Base-by-base conservation (phyloP, 2,888 invertebrate genomes). In the Ichneumon xanthorius region DNA sequence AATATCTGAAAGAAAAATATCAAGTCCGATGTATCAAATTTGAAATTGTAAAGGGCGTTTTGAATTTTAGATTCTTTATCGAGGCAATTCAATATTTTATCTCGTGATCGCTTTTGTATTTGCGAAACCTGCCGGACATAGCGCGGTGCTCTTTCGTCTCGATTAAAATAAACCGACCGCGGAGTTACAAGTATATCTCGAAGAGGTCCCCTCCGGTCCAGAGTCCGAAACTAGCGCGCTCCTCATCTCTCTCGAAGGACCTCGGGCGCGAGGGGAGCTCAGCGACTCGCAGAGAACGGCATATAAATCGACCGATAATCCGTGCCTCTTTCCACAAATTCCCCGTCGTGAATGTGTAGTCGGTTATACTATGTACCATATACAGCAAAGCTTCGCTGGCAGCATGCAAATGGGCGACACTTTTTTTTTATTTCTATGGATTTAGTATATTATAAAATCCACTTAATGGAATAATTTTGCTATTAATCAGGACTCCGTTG, bases 381-480 rank as follows among this genome's bases (percentile, higher is more conserved):
- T 16, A 71, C 33, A 55, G 55, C 85, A 84, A 16, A 63, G 82
- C 86, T 88, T 90, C 88, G 87, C 89, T 89, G 88, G 89, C 86
- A 89, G 89, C 89, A 92, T 90, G 90, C 89, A 91, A 91, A 92
- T 91, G 87, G 89, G 80, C 87, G 85, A 79, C 79, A 88, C 82
- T 87, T 73, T 84, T 78, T 61, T 88, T 88, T 84, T 55, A 55
- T 87, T 88, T 88, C 85, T 80, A 86, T 67, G 89, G 87, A 85
- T 90, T 88, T 88, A 87, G 86, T 88, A 55, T 80, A 73, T 84
- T 81, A 89, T 89, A 87, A 90, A 91, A 88, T 90, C 89, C 88
- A 88, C 89, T 89, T 88, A 88, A 90, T 90, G 89, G 92, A 90
- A 93, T 92, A 92, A 93, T 92, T 92, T 90, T 84, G 89, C 92